Percentiles rank a stretch among this genome's conserved stretches.
phyloP scores from a whole-genome alignment of 2,113 vertebrate genomes.

The Prunella fulvescens region DNA sequence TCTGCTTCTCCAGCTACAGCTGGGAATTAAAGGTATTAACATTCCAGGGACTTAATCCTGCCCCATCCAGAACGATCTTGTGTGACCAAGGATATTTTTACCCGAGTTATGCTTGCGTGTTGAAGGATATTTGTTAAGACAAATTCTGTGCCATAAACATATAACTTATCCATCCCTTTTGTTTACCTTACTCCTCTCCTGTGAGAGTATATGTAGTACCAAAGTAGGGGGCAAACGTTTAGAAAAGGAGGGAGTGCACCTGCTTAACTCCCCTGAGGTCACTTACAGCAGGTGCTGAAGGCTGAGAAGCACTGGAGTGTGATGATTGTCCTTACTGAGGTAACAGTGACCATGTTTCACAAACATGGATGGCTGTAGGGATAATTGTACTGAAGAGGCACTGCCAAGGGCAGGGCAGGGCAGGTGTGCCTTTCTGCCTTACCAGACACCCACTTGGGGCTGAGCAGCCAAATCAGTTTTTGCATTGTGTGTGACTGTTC shows the following conservation, averaged over 20 bases:
- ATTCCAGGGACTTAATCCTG: constrained; percentile 23
- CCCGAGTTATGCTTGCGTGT: not conserved
- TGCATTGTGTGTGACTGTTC: not conserved
- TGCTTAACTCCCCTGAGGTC: not conserved
- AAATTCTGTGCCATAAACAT: not conserved
- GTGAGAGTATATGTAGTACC: not conserved
- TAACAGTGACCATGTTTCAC: fast-evolving
- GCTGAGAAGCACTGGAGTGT: not conserved
- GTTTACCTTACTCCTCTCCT: not conserved
- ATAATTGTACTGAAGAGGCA: not conserved
- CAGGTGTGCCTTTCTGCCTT: not conserved
- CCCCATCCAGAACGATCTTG: not conserved
- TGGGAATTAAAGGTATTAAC: constrained; percentile 31
- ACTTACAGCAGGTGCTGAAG: not conserved
- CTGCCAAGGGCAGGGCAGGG: not conserved
- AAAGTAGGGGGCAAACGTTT: not conserved
- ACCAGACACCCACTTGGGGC: not conserved
- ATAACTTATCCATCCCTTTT: not conserved
- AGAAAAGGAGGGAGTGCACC: not conserved
- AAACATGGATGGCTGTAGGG: not conserved
- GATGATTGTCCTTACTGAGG: not conserved
- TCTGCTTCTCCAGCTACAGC: not conserved
- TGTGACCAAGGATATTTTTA: not conserved
- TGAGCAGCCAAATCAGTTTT: not conserved
- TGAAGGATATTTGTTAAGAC: not conserved